A percentile compares a stretch with the other conserved stretches of the same genome.
Evolutionary conservation across 2,888 invertebrate genomes (phyloP).

Genomic region (Falcaria lacertinaria): DNA sequence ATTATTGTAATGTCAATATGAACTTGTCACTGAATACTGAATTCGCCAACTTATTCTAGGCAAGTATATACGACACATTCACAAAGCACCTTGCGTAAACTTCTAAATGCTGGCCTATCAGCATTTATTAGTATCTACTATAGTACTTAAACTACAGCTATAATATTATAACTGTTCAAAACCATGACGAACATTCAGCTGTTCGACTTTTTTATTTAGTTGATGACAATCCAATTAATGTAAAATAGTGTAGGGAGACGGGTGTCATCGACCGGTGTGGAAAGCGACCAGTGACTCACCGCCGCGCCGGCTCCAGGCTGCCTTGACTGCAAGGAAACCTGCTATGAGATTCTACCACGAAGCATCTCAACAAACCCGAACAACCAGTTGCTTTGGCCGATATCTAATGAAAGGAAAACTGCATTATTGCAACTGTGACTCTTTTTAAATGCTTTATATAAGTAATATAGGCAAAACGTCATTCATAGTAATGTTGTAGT

Average conservation of each 20-base stretch:
- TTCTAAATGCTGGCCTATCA: too few species aligned
- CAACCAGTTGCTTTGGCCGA: neutral
- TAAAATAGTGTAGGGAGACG: conserved; percentile 29
- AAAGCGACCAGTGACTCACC: conserved; percentile 32
- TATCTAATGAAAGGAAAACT: conserved; percentile 1
- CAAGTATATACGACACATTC: too few species aligned
- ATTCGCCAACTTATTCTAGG: too few species aligned
- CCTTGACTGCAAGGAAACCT: conserved; percentile 28
- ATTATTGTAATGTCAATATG: too few species aligned
- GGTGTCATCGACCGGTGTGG: conserved; percentile 51
- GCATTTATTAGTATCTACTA: too few species aligned
- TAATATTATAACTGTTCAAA: neutral
- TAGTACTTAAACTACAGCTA: too few species aligned
- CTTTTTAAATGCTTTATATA: too few species aligned
- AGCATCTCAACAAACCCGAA: conserved; percentile 2
- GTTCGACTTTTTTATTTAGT: neutral
- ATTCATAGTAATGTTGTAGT: too few species aligned
- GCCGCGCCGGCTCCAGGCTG: conserved; percentile 33
- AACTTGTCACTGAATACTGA: too few species aligned
- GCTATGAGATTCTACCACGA: neutral
- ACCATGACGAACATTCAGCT: neutral
- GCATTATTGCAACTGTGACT: neutral
- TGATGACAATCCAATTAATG: neutral
- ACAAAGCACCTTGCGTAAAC: too few species aligned
- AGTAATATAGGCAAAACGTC: too few species aligned